Conservation (phyloP, 1,140 invertebrate genomes). For the Cydia strobilella region DNA sequence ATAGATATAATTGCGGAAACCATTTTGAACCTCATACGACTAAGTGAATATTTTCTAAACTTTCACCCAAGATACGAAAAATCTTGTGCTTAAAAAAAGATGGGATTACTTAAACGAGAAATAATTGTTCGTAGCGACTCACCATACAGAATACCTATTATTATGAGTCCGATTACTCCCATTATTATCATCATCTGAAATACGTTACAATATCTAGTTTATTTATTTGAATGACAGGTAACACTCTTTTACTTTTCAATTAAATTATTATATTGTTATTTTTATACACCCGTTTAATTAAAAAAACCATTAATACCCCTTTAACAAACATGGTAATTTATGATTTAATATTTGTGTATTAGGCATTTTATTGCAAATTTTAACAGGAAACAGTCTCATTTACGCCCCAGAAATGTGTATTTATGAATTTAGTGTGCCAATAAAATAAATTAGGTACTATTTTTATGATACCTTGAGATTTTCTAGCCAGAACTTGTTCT, state of each 20-base stretch:
- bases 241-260: neutral
- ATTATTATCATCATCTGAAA: constrained; percentile 96
- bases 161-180: constrained; percentile 91
- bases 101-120: constrained; percentile 1
- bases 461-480: constrained; percentile 91
- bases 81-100: constrained; percentile 6
- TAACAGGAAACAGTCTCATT: neutral
- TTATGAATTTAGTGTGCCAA: neutral
- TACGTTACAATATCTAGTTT: constrained; percentile 37
- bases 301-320: too few species aligned
- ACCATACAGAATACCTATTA: constrained; percentile 94
- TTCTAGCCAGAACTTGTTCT: constrained; percentile 99
- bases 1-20: neutral
- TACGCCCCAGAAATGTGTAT: neutral
- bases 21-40: neutral
- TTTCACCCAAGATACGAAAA: neutral
- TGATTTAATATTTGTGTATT: neutral
- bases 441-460: neutral
- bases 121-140: constrained; percentile 79
- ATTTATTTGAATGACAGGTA: neutral
- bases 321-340: neutral
- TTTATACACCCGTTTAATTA: too few species aligned
- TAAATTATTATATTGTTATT: neutral
- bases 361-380: neutral
- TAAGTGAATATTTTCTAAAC: neutral